phyloP scores from a whole-genome alignment of 2,888 invertebrate genomes.

The Hypomecis atomaria region DNA sequence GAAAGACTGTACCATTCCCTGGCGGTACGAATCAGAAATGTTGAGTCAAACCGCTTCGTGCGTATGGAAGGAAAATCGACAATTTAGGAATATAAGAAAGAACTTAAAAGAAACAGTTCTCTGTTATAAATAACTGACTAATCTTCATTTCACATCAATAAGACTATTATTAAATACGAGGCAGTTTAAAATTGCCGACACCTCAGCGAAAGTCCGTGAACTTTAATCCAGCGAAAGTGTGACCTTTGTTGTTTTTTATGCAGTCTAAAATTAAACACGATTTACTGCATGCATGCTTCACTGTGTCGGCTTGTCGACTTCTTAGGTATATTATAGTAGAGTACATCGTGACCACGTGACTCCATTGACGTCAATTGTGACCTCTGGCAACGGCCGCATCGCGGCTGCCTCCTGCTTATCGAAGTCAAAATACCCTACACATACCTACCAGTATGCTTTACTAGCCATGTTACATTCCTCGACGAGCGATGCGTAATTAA shows the following conservation, averaged over 20 bases:
- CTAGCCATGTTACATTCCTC: constrained; percentile 35
- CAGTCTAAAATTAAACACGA: constrained; percentile 16
- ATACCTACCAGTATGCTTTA: constrained; percentile 45
- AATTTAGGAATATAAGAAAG: neutral
- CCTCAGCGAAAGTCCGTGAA: constrained; percentile 18
- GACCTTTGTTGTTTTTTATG: constrained; percentile 10
- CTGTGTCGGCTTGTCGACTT: constrained; percentile 44
- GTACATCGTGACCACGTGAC: constrained; percentile 84
- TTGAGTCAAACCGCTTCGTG: too few relatives aligned
- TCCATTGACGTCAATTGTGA: constrained; percentile 90
- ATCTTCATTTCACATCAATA: neutral
- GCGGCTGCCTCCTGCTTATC: constrained; percentile 79
- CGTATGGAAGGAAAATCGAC: too few relatives aligned
- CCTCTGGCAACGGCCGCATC: constrained; percentile 82
- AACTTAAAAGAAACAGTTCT: neutral
- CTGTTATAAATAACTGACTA: constrained; percentile 2
- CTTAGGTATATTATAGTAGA: constrained; percentile 54
- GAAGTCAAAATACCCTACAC: constrained; percentile 72
- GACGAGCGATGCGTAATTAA: constrained; percentile 17
- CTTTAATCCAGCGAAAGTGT: constrained; percentile 16
- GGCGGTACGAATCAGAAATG: too few relatives aligned
- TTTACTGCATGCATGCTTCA: constrained; percentile 41
- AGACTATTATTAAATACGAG: constrained; percentile 6
- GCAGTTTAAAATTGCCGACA: constrained; percentile 2
- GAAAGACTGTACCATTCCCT: too few relatives aligned